Evolutionary conservation across 2,797 vertebrate species (phyloP).

Genomic region (Cossypha heuglini): DNA sequence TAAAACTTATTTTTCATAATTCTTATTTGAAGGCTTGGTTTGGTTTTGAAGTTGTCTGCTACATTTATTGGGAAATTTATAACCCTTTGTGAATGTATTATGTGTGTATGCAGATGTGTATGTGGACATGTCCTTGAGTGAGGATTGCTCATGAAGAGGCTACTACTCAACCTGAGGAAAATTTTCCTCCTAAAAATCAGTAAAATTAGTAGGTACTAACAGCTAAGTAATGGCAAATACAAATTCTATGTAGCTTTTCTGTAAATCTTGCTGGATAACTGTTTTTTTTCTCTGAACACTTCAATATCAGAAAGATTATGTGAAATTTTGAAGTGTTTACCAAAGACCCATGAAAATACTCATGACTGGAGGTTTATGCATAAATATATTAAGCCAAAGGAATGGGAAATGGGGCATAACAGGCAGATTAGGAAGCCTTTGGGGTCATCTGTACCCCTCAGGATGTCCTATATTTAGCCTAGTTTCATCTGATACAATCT

Average conservation of each 20-base stretch:
- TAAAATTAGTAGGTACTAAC: neutral
- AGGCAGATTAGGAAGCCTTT: neutral
- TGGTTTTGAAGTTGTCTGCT: neutral
- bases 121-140: fast-evolving
- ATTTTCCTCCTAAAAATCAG: neutral
- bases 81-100: neutral
- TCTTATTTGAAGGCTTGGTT: neutral
- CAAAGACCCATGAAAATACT: neutral
- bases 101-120: neutral
- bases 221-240: neutral
- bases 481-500: neutral
- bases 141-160: neutral
- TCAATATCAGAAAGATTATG: neutral
- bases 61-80: neutral
- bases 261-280: neutral
- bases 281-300: neutral
- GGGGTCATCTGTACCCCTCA: too few species aligned
- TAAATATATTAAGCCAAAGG: neutral
- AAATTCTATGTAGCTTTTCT: neutral
- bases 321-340: neutral
- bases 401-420: neutral
- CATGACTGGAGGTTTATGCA: neutral
- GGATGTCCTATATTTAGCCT: neutral
- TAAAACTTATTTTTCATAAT: slow-evolving; percentile 17
- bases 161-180: neutral